Evolutionary conservation across 2,113 vertebrate genomes (phyloP), one percentile per base, ranked within the genome.

Genomic region (Chrysemys picta): DNA sequence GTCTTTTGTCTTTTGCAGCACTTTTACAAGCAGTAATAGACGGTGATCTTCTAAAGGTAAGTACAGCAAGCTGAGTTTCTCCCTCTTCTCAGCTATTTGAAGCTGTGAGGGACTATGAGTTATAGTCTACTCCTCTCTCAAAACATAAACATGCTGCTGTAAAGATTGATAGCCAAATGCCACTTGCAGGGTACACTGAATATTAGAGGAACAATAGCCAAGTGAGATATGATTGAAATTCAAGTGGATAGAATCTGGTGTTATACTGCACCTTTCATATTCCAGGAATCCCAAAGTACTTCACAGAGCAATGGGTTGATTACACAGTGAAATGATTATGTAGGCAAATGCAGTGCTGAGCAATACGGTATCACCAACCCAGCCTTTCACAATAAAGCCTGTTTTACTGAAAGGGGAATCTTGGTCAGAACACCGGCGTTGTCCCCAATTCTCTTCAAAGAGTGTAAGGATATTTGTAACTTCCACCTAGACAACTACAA

Each of bases 41-140:
- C 97, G 98, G 98, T 97, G 98, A 98, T 93, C 97, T 98, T 89
- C 97, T 98, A 97, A 98, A 98, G 97, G 98, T 98, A 97, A 98
- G 98, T 82, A 90, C 88, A 86, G 78, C 93, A 84, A 42, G 72
- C 6, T 5, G n/a, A 91, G 19, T 90, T 78, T 85, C 84, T 78
- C 10, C 50, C 31, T 89, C 50, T 83, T 76, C 57, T 49, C 25
- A 13, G 72, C 14, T 82, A 65, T 89, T 89, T 92, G 65, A 47
- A 17, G 24, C 12, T 84, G 47, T 93, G 93, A 92, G 93, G 56
- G 29, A 62, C 79, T 42, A 57, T 93, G 92, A 84, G 88, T 92
- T 87, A 92, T 84, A 86, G 94, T 80, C 88, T 88, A 88, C 89
- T 80, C 94, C 84, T 90, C n/a, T 79, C 91, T 93, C 50, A 80